Base-by-base conservation (phyloP, 2,888 invertebrate genomes). In the Aphodius granarius region DNA sequence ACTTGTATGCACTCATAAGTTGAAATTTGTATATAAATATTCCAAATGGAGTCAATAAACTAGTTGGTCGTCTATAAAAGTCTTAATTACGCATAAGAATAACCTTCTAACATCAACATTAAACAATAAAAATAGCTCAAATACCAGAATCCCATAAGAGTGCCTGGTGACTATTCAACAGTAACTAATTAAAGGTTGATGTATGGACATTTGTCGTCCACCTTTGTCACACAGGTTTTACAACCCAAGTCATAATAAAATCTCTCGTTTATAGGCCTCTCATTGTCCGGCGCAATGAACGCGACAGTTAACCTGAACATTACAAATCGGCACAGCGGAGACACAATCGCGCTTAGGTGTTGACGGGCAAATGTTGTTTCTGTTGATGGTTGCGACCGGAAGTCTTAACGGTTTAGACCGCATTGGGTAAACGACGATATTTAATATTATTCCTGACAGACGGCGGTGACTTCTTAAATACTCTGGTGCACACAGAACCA, bases 71-170 rank as follows among this genome's bases (percentile, higher is more conserved):
- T 6, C 43, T 43, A 43, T 43, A 43, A 43, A 6, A 43, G 43
- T 43, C 43, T 6, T 6, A 13, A 9, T 43, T 43, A 43, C 43
- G 43, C 43, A 43, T 43, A 43, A 1, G 43, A 43, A 43, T 43
- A 43, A 43, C 43, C 43, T 43, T 43, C 43, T 43, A 43, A 43
- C 13, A 43, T 6, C 43, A 43, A 3, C 43, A 68, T 68, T 68
- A 68, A 68, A 68, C 68, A 68, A 68, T 68, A 68, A 68, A 68
- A 68, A 68, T 68, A 68, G n/a, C 68, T 68, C 68, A 21, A 22
- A 68, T 68, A n/a, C 68, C 22, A 68, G 68, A 43, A 43, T 43
- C 1, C 43, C 43, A 43, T 43, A 43, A 43, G 43, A 43, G 43
- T 43, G 13, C 43, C 43, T 6, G 43, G 43, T 43, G 43, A 43